These are phyloP conservation scores for Papilio demoleus DNA, from an alignment of 2,888 invertebrate species.

Conservation along the genomic window DNA sequence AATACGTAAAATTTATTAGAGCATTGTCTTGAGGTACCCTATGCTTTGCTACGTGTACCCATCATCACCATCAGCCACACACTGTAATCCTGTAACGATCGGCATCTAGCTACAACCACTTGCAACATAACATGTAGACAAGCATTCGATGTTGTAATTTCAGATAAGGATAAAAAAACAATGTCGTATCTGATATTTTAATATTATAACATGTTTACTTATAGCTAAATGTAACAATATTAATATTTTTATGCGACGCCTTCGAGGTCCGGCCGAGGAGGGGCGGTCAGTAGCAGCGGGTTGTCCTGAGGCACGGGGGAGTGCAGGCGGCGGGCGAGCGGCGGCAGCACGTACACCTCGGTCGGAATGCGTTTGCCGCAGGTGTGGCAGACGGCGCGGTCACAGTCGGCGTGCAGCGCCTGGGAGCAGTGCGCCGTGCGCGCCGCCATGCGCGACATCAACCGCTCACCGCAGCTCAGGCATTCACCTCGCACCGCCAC, in stretches of 20 bases:
- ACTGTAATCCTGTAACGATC: no score
- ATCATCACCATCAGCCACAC: no score
- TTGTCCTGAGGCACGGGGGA: constrained; percentile 52
- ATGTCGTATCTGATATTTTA: constrained; percentile 17
- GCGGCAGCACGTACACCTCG: constrained; percentile 47
- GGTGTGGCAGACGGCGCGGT: constrained; percentile 56
- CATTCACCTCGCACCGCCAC: constrained; percentile 66
- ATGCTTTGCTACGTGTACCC: no score
- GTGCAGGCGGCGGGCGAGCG: constrained; percentile 49
- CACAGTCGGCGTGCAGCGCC: constrained; percentile 66
- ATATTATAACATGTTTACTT: neutral
- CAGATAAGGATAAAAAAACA: neutral
- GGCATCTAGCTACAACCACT: no score
- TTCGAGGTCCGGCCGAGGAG: constrained; percentile 75
- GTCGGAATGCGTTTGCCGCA: constrained; percentile 59
- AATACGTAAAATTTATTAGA: no score
- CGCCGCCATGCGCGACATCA: constrained; percentile 50
- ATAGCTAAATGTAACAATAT: constrained; percentile 13
- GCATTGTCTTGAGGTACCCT: no score
- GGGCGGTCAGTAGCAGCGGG: constrained; percentile 63
- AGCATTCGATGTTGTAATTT: neutral
- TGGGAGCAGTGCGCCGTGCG: constrained; percentile 70
- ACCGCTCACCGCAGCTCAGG: constrained; percentile 58
- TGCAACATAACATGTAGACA: no score
- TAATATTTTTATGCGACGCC: constrained; percentile 57